Evolutionary conservation across 2,888 invertebrate species (phyloP), one percentile per base, ranked within the genome.

Genomic region (Gandaritis pyraliata): DNA sequence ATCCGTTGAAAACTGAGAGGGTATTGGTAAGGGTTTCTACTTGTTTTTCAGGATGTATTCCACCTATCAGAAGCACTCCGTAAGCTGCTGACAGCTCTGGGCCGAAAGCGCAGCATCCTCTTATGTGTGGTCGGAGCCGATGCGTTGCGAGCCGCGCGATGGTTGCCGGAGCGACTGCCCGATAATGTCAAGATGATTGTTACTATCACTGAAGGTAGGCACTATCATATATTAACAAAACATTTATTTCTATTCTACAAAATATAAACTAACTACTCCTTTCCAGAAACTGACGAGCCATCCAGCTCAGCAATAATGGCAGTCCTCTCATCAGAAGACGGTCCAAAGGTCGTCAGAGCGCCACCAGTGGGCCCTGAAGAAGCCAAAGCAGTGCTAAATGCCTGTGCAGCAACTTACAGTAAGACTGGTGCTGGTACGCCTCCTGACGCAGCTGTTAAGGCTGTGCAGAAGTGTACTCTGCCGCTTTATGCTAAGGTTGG

Each of bases 111-210:
- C 69, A 93, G 95, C 49, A 86, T 96, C 61, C 93, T 97, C 54
- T 92, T 97, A 66, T 93, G 96, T 52, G 93, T 97, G 70, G 97
- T 97, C 77, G 97, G 96, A 0, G 90, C 97, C 0, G 87, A 94
- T 76, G 94, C 95, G 55, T 90, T 94, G 63, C 90, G 93, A 15
- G 94, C 94, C 64, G 92, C 96, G 39, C 92, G 94, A 65, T 97
- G 97, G 97, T 90, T 97, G 70, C 97, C 97, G 6, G 90, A 93
- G 55, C 93, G 94, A 51, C 88, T 97, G 68, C 96, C 96, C 4
- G 93, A 94, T 57, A 94, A 96, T 78, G 95, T 96, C 53, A 96
- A 96, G 87, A 87, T 97, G 74, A 94, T 97, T 61, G 86, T 97
- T 73, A 96, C 96, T 7, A 94, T 95, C 71, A 93, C 94, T 48